Conservation (phyloP, 2,888 invertebrate species). For the Anoncus sp. region DNA sequence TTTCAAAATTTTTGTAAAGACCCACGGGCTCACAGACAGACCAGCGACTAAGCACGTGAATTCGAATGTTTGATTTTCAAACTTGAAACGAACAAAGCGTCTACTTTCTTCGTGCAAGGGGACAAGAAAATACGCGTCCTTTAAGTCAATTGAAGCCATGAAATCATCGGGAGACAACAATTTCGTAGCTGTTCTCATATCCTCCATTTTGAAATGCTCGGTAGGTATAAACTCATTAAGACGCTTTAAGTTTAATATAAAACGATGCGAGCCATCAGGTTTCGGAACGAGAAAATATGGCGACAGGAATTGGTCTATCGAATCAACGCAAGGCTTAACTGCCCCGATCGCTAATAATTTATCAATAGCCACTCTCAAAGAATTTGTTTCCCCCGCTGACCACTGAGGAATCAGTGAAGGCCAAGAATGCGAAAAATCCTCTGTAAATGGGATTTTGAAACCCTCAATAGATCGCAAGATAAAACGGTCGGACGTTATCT, state of each 20-base stretch:
- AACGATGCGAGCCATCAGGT: constrained; percentile 40
- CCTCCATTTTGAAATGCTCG: constrained; percentile 62
- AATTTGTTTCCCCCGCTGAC: background rate
- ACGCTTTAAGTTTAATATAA: constrained; percentile 61
- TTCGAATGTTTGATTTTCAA: background rate
- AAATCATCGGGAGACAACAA: background rate
- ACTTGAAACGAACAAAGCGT: background rate
- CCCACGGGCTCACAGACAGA: background rate
- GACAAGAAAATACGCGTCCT: background rate
- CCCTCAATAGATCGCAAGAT: constrained; percentile 13
- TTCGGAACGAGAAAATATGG: constrained; percentile 46
- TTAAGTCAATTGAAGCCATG: constrained; percentile 7
- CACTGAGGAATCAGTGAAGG: background rate
- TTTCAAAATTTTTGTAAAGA: background rate
- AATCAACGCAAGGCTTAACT: background rate
- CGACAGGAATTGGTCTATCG: constrained; percentile 23
- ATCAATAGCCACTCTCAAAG: background rate
- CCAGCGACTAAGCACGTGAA: constrained; percentile 3
- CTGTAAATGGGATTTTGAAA: background rate
- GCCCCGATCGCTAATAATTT: background rate
- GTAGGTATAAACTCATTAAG: constrained; percentile 46
- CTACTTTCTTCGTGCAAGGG: background rate
- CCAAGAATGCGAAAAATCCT: background rate
- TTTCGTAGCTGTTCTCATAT: constrained; percentile 51
- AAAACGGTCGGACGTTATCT: constrained; percentile 13